Evolutionary conservation across 2,113 vertebrate species (phyloP).

Genomic region (Macquaria ambigua): DNA sequence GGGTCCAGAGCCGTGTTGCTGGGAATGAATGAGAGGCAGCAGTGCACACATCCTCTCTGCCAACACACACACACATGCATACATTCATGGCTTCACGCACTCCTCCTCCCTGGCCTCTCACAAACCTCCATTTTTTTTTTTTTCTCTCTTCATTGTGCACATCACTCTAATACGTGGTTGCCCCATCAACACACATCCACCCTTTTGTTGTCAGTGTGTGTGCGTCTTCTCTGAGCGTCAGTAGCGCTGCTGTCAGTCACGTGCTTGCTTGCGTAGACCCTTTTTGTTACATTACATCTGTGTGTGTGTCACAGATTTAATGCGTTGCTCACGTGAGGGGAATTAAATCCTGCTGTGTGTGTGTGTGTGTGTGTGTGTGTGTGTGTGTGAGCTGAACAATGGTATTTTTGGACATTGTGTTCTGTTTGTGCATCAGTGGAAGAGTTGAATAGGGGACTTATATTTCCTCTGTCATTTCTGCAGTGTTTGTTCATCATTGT

Average conservation of each 20-base stretch:
- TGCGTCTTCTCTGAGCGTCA: constrained; percentile 74
- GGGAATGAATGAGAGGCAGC: constrained; percentile 39
- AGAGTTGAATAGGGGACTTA: not conserved
- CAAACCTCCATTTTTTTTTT: not conserved
- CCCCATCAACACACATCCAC: constrained; percentile 35
- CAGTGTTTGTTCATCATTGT: not conserved
- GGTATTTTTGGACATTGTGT: constrained; percentile 10
- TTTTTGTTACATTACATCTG: constrained; percentile 53
- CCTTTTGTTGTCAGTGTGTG: constrained; percentile 33
- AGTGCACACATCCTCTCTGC: constrained; percentile 1
- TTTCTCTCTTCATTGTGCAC: not conserved
- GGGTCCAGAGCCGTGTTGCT: not conserved
- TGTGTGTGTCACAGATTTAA: constrained; percentile 62
- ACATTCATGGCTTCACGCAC: constrained; percentile 60
- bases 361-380: constrained; percentile 4
- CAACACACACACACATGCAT: constrained; percentile 35
- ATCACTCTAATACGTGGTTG: constrained; percentile 1
- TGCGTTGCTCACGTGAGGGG: constrained; percentile 41
- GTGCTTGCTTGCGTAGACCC: constrained; percentile 79
- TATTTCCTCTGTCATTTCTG: not conserved
- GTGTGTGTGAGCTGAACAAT: constrained; percentile 21
- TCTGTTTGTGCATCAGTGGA: not conserved
- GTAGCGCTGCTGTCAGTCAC: constrained; percentile 76
- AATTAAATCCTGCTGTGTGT: constrained; percentile 44
- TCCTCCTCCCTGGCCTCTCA: not conserved